Percentiles rank a stretch among this genome's conserved stretches.
Conservation (phyloP, 2,797 vertebrate genomes). For the Coreius guichenoti region DNA sequence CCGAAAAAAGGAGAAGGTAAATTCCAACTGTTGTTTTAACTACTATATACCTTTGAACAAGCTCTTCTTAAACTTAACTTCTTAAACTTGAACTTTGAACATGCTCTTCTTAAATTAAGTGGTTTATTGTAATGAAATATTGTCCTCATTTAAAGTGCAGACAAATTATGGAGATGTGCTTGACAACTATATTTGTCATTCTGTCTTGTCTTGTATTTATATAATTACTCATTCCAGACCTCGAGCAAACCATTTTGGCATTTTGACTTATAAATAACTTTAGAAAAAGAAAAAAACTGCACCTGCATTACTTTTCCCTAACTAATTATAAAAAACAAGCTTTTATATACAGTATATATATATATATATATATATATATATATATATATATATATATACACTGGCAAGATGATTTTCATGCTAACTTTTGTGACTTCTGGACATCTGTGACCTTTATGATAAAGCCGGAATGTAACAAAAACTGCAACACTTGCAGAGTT, state of each 20-base stretch:
- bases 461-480: background rate
- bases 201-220: background rate
- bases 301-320: background rate
- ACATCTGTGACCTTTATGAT: constrained; percentile 35
- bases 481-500: constrained; percentile 18
- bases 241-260: background rate
- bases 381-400: no score
- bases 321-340: background rate
- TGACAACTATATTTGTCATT: background rate
- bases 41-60: background rate
- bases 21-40: background rate
- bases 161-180: background rate
- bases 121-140: background rate
- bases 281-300: background rate
- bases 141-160: background rate
- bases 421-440: constrained; percentile 29
- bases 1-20: background rate
- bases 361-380: no score
- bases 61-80: background rate
- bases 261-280: background rate
- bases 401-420: background rate
- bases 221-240: background rate
- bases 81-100: background rate
- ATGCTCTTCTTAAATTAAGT: background rate
- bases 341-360: no score